A percentile compares a stretch with the other conserved stretches of the same genome.
phyloP scores from a whole-genome alignment of 2,888 invertebrate genomes.

The Conomelus anceps region DNA sequence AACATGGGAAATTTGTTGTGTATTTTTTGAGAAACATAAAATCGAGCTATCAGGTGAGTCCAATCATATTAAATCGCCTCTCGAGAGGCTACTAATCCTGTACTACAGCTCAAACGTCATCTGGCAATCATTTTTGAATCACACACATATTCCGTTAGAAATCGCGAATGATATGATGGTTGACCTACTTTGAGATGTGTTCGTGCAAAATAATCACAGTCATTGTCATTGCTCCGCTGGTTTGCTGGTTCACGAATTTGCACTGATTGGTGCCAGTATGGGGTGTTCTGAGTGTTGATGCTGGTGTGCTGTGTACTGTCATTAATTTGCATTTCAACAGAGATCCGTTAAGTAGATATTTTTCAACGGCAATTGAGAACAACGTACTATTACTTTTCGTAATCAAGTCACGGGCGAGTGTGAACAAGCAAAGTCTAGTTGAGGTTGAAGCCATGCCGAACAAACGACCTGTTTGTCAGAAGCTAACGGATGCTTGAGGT shows the following conservation, averaged over 20 bases:
- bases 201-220: background rate
- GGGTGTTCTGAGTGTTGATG: background rate
- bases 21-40: too few species aligned
- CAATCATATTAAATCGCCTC: too few species aligned
- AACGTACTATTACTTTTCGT: too few species aligned
- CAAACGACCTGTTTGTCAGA: background rate
- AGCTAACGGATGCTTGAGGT: background rate
- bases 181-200: background rate
- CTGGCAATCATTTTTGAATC: background rate
- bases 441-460: background rate
- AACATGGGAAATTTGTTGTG: too few species aligned
- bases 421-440: background rate
- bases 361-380: background rate
- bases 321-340: background rate
- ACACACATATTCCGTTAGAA: background rate
- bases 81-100: background rate
- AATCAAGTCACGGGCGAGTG: background rate
- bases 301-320: background rate
- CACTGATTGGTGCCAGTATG: background rate
- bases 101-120: background rate
- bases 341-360: background rate
- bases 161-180: background rate
- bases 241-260: background rate
- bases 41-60: too few species aligned
- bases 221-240: background rate